Evolutionary conservation across 2,888 invertebrate species (phyloP), one percentile per base, ranked within the genome.

Genomic region (Timema cristinae): DNA sequence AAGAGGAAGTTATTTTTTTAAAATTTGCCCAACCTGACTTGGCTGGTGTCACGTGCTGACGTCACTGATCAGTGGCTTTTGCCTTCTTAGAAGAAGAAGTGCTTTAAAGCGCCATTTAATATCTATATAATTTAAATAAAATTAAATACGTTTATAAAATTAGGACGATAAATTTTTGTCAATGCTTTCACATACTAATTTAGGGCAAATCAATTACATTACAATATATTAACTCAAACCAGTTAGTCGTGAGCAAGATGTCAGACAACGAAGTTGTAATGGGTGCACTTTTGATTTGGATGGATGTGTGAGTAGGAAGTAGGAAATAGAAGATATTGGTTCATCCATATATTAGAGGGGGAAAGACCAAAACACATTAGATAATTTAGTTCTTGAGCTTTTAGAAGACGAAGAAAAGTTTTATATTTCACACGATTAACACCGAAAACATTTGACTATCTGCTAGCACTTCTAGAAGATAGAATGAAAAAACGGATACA

Each of bases 351-450:
- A 32, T n/a, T 16, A 15, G 32, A 32, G 9, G 59, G 0, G n/a
- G 59, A n/a, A n/a, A 59, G 32, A 59, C 32, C 6, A 32, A 9
- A 59, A n/a, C 15, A 59, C 32, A 32, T 59, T 59, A 32, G 59
- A 59, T 13, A 59, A 59, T 59, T 59, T 0, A n/a, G 32, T 59
- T 59, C 15, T 7, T 59, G 15, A 59, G 32, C 59, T 59, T 9
- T 13, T 0, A 59, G 15, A 9, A 16, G 59, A 59, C 0, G 4
- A 32, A 59, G 13, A 59, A 59, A 59, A 0, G 0, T 59, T n/a
- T 32, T 59, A 59, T 59, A 32, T 11, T 59, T 59, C 15, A 59
- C 15, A n/a, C n/a, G 59, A 59, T n/a, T 59, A n/a, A 59, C 59
- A 13, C 9, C 59, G 32, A 32, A 59, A 59, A 59, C n/a, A n/a